These are phyloP conservation scores for Drosophila repletoides DNA, from an alignment of 1,140 invertebrate species.

Conservation along the genomic window DNA sequence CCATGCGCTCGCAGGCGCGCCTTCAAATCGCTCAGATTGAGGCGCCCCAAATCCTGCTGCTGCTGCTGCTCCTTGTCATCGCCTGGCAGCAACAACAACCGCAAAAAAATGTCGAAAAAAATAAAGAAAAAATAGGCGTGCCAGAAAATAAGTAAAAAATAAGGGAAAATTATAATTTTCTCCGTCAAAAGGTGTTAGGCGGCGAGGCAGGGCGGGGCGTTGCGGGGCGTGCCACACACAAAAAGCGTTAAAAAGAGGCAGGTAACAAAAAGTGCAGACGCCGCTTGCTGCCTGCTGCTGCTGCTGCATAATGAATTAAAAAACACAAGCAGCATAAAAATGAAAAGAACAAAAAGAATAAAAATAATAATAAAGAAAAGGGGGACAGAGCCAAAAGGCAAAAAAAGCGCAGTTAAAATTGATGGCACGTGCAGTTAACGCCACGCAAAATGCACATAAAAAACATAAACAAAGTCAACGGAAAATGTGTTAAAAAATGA, in stretches of 20 bases:
- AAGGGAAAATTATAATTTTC: constrained; percentile 58
- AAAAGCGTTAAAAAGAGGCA: neutral
- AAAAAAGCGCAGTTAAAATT: constrained; percentile 71
- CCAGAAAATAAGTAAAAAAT: constrained; percentile 50
- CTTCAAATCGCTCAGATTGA: constrained; percentile 65
- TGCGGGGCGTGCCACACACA: too few species aligned
- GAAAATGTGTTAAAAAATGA: constrained; percentile 62
- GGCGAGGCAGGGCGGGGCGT: too few species aligned
- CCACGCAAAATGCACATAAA: constrained; percentile 77
- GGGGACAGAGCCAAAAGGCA: neutral
- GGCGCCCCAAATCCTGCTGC: constrained; percentile 41
- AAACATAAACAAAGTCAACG: constrained; percentile 37
- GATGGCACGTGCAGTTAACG: constrained; percentile 73
- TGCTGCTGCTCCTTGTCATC: neutral
- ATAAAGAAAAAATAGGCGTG: constrained; percentile 43
- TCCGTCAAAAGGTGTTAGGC: constrained; percentile 33
- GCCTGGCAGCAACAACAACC: constrained; percentile 24
- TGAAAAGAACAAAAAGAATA: constrained; percentile 22
- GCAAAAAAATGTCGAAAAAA: constrained; percentile 15
- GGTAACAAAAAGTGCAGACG: constrained; percentile 20
- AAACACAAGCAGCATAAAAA: constrained; percentile 30
- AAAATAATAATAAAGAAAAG: constrained; percentile 7
- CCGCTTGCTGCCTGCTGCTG: neutral
- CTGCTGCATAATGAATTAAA: constrained; percentile 50
- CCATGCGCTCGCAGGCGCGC: constrained; percentile 60